phyloP scores from a whole-genome alignment of 2,797 vertebrate genomes.

The Gymnocypris eckloni region DNA sequence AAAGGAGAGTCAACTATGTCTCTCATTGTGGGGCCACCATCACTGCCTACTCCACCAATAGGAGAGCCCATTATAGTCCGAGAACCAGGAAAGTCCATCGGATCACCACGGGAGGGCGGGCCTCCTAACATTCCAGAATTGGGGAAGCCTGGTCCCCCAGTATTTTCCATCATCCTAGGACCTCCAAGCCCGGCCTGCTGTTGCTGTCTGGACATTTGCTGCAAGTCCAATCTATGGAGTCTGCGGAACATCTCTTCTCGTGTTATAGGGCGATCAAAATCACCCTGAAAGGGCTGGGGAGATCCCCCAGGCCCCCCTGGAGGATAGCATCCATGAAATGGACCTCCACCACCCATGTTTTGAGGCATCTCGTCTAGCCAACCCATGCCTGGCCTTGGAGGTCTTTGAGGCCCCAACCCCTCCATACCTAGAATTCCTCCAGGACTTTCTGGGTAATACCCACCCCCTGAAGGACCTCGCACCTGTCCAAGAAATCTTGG shows the following conservation, averaged over 20 bases:
- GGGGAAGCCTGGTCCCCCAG: slow-evolving; percentile 74
- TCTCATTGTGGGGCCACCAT: slow-evolving; percentile 80
- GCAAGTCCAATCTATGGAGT: slow-evolving; percentile 89
- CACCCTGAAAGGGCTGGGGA: slow-evolving; percentile 82
- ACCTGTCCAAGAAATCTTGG: slow-evolving; percentile 87
- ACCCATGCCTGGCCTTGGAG: slow-evolving; percentile 85
- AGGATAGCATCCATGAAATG: slow-evolving; percentile 86
- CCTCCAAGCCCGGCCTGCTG: slow-evolving; percentile 67
- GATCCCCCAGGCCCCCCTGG: slow-evolving; percentile 74
- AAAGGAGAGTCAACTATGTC: slow-evolving; percentile 88
- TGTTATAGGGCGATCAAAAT: slow-evolving; percentile 86
- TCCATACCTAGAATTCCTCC: slow-evolving; percentile 89
- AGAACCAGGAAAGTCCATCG: slow-evolving; percentile 87
- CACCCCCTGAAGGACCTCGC: slow-evolving; percentile 77
- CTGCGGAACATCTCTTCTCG: slow-evolving; percentile 90
- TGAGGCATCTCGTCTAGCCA: slow-evolving; percentile 92
- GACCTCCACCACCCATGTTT: slow-evolving; percentile 83
- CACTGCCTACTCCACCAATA: slow-evolving; percentile 68
- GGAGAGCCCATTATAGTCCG: slow-evolving; percentile 89
- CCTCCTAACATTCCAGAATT: slow-evolving; percentile 77
- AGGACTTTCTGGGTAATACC: slow-evolving; percentile 77
- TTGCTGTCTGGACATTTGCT: slow-evolving; percentile 88
- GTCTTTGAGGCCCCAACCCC: slow-evolving; percentile 84
- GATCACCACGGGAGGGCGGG: slow-evolving; percentile 78
- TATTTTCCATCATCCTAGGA: slow-evolving; percentile 73